Percentiles rank a stretch among this genome's conserved stretches.
Conservation (phyloP, 2,113 vertebrate species). For the Telmatochromis brachygnathus region DNA sequence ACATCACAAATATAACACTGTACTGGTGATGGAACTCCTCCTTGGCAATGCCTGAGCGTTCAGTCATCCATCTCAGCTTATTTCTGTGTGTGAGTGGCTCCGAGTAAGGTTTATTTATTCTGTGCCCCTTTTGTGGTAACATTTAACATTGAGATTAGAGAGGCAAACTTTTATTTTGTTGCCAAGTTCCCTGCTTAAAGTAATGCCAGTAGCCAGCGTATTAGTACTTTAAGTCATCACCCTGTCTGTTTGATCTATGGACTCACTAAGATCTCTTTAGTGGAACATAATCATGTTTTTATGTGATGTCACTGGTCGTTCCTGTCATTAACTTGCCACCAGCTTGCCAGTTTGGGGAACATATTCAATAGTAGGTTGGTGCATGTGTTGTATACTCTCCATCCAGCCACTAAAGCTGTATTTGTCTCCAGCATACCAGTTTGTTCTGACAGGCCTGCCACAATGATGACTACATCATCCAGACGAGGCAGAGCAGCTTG, state of each 20-base stretch:
- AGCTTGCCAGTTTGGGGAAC: constrained; percentile 88
- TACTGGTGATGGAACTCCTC: constrained; percentile 12
- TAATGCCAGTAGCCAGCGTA: constrained; percentile 10
- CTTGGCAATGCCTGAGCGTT: constrained; percentile 1
- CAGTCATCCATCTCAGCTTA: background rate
- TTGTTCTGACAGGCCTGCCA: constrained; percentile 91
- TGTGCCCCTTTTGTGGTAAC: background rate
- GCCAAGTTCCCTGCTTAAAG: constrained; percentile 4
- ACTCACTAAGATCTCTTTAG: constrained; percentile 47
- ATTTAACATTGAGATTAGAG: constrained; percentile 3
- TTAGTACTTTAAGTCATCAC: constrained; percentile 21
- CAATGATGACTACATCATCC: constrained; percentile 84
- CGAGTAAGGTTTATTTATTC: background rate
- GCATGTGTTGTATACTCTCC: constrained; percentile 86
- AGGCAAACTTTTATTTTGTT: constrained; percentile 6
- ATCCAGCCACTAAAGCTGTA: constrained; percentile 76
- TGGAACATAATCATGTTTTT: constrained; percentile 53
- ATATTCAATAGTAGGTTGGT: constrained; percentile 87
- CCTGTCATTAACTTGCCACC: constrained; percentile 78
- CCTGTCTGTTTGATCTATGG: constrained; percentile 47
- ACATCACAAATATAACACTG: constrained; percentile 50
- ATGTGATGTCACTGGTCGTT: constrained; percentile 58
- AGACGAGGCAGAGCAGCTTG: constrained; percentile 80
- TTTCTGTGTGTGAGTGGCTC: background rate
- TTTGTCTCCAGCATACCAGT: constrained; percentile 76